Evolutionary conservation across 2,888 invertebrate genomes (phyloP).

Genomic region (Seira ritae): DNA sequence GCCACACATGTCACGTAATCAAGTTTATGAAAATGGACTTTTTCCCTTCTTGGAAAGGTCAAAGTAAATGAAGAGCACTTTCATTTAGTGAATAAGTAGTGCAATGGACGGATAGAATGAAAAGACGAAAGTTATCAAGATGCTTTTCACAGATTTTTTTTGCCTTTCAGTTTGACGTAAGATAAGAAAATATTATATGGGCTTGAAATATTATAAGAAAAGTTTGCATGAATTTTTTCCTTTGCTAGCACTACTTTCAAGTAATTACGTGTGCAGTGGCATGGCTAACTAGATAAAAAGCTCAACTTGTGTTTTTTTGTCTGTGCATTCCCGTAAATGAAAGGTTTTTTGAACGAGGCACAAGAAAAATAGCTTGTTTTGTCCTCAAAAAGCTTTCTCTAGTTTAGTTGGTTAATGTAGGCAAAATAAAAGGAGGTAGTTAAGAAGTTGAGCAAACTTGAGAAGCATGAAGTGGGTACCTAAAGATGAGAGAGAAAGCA

Average conservation of each 20-base stretch:
- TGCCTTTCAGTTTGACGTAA: background rate
- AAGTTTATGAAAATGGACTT: constrained; percentile 8
- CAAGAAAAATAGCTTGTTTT: constrained; percentile 18
- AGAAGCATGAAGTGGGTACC: background rate
- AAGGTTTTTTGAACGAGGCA: background rate
- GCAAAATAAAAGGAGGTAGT: constrained; percentile 22
- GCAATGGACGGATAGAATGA: background rate
- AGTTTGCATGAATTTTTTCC: background rate
- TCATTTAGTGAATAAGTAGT: constrained; percentile 1
- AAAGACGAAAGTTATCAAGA: constrained; percentile 6
- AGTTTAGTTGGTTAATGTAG: constrained; percentile 20
- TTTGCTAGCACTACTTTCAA: background rate
- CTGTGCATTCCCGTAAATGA: background rate
- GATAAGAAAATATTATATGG: too few relatives aligned
- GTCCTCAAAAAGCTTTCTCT: background rate
- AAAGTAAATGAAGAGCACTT: background rate
- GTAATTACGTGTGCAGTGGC: constrained; percentile 8
- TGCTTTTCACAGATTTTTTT: constrained; percentile 6
- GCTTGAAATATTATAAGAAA: background rate
- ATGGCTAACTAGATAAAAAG: background rate
- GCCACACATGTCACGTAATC: background rate
- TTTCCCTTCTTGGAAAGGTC: background rate
- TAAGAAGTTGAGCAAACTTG: constrained; percentile 39
- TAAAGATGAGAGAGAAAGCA: too few relatives aligned
- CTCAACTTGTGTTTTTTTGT: background rate